These are phyloP conservation scores for Operophtera brumata DNA, from an alignment of 2,888 invertebrate species.

Conservation along the genomic window DNA sequence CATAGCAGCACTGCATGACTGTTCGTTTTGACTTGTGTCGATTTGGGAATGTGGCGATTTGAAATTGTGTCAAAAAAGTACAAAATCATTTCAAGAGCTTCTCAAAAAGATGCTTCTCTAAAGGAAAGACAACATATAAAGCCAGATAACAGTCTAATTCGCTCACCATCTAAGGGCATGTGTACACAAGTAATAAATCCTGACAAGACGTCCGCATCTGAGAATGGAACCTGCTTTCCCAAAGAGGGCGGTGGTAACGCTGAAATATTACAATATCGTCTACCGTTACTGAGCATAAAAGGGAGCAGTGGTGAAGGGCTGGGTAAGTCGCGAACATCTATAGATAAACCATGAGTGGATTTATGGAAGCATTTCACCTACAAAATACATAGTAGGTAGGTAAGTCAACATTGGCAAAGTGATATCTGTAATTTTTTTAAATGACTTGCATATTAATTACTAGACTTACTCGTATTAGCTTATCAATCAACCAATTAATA, in stretches of 20 bases:
- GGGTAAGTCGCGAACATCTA: conserved; percentile 8
- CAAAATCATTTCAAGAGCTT: too few relatives aligned
- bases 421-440: too few relatives aligned
- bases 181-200: conserved; percentile 19
- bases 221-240: conserved; percentile 17
- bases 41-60: too few relatives aligned
- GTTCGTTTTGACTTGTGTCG: too few relatives aligned
- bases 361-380: not conserved
- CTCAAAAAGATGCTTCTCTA: not conserved
- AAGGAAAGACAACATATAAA: conserved; percentile 6
- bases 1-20: too few relatives aligned
- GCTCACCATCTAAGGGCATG: conserved; percentile 14
- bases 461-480: too few relatives aligned
- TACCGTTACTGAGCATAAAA: conserved; percentile 15
- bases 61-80: too few relatives aligned
- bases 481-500: too few relatives aligned
- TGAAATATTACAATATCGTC: conserved; percentile 21
- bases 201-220: conserved; percentile 7
- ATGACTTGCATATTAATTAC: too few relatives aligned
- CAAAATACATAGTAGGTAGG: too few relatives aligned
- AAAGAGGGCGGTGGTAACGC: conserved; percentile 17
- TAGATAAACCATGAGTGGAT: not conserved
- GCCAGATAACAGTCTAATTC: conserved; percentile 14
- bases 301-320: conserved; percentile 1
- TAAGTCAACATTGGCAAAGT: too few relatives aligned